Conservation (phyloP, 1,140 invertebrate genomes). For the Drosophila neocordata region DNA sequence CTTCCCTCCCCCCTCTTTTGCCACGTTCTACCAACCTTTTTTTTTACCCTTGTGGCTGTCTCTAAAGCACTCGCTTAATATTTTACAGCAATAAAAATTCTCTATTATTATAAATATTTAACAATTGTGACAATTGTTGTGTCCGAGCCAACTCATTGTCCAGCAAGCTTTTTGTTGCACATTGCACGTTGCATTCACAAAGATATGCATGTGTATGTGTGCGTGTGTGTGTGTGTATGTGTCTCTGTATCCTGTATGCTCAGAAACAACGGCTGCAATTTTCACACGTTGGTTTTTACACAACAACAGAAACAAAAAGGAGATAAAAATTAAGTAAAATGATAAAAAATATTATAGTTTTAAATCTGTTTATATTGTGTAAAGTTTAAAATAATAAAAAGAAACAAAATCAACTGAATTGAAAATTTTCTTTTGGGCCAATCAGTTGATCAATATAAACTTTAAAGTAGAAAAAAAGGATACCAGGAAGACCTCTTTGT, state of each 20-base stretch:
- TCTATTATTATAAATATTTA: conserved; percentile 81
- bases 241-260: conserved; percentile 37
- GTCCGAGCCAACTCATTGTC: conserved; percentile 53
- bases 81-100: conserved; percentile 68
- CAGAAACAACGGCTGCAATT: conserved; percentile 65
- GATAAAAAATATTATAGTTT: neutral
- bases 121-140: conserved; percentile 79
- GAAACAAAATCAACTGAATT: too few relatives aligned
- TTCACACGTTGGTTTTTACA: conserved; percentile 73
- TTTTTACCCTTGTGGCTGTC: neutral
- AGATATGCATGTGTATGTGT: conserved; percentile 13
- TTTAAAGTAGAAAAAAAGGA: too few relatives aligned
- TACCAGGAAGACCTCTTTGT: too few relatives aligned
- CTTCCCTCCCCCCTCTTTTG: too few relatives aligned
- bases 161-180: conserved; percentile 42
- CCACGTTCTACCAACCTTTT: too few relatives aligned
- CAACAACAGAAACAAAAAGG: conserved; percentile 17
- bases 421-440: too few relatives aligned
- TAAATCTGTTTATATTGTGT: conserved; percentile 40
- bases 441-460: too few relatives aligned
- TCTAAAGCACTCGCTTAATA: conserved; percentile 53
- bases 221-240: conserved; percentile 18
- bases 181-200: conserved; percentile 12
- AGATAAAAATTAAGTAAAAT: too few relatives aligned
- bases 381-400: conserved; percentile 22